Conservation (phyloP, 2,113 vertebrate species). For the Zosterops borbonicus region DNA sequence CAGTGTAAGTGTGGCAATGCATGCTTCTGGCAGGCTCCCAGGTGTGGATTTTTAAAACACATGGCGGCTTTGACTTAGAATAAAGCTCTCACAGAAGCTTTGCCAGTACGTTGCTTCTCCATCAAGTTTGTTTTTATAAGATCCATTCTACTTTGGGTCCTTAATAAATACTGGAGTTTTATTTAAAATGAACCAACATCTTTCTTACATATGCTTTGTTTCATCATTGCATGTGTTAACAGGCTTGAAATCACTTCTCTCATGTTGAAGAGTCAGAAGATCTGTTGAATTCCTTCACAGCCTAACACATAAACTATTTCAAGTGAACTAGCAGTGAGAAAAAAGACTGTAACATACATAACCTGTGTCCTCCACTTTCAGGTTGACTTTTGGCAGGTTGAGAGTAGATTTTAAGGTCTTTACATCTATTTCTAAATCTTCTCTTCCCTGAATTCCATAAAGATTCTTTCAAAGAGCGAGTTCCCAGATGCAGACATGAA, state of each 20-base stretch:
- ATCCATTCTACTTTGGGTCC: background rate
- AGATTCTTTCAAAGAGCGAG: background rate
- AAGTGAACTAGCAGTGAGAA: background rate
- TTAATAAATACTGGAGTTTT: background rate
- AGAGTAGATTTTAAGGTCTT: background rate
- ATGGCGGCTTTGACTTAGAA: background rate
- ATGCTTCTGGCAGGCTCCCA: background rate
- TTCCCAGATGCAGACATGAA: background rate
- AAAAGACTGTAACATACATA: background rate
- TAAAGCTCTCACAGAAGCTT: background rate
- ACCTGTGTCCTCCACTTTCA: background rate
- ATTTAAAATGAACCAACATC: background rate
- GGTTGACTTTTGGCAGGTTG: background rate
- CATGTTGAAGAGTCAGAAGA: rapidly evolving
- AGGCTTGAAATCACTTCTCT: background rate
- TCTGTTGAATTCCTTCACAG: background rate
- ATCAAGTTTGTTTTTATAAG: background rate
- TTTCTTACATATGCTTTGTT: background rate
- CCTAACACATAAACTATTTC: background rate
- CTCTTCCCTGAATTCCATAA: background rate
- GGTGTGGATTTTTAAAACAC: background rate
- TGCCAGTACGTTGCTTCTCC: background rate
- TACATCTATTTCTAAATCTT: background rate
- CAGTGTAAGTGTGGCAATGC: background rate
- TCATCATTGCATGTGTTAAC: background rate